phyloP scores from a whole-genome alignment of 2,888 invertebrate genomes.

The Panzeria rudis region DNA sequence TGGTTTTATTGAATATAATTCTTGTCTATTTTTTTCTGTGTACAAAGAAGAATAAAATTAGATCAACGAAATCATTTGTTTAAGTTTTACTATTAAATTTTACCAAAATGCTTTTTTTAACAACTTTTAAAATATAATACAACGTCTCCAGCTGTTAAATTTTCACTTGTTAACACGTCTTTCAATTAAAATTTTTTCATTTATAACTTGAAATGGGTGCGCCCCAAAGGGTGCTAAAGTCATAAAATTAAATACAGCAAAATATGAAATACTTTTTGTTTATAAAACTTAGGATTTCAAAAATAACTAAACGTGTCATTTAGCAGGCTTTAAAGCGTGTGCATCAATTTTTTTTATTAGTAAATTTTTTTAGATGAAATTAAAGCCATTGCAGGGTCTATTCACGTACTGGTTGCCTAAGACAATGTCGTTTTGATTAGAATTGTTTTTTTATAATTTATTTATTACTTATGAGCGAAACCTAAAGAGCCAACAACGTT shows the following conservation, averaged over 20 bases:
- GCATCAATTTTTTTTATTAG: not conserved
- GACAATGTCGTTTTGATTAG: not conserved
- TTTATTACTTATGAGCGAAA: not conserved
- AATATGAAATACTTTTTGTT: slow-evolving; percentile 9
- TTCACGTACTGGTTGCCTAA: slow-evolving; percentile 13
- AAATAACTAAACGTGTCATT: slow-evolving; percentile 42
- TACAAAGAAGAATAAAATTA: no score
- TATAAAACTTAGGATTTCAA: not conserved
- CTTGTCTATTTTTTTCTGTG: no score
- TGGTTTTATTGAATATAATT: no score
- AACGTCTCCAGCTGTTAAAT: not conserved
- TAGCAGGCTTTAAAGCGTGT: not conserved
- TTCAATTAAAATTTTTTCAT: slow-evolving; percentile 56
- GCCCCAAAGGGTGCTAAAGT: slow-evolving; percentile 48
- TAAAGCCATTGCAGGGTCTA: not conserved
- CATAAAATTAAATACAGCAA: not conserved
- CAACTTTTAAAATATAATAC: not conserved
- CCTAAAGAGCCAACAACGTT: not conserved
- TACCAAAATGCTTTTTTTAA: not conserved
- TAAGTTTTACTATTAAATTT: not conserved
- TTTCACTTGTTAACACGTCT: slow-evolving; percentile 32
- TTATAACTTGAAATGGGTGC: slow-evolving; percentile 39
- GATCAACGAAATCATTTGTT: not conserved
- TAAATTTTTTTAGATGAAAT: slow-evolving; percentile 5
- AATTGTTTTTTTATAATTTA: not conserved